Conservation (phyloP, 23 tunicate genomes). For the Phallusia fumigata region DNA sequence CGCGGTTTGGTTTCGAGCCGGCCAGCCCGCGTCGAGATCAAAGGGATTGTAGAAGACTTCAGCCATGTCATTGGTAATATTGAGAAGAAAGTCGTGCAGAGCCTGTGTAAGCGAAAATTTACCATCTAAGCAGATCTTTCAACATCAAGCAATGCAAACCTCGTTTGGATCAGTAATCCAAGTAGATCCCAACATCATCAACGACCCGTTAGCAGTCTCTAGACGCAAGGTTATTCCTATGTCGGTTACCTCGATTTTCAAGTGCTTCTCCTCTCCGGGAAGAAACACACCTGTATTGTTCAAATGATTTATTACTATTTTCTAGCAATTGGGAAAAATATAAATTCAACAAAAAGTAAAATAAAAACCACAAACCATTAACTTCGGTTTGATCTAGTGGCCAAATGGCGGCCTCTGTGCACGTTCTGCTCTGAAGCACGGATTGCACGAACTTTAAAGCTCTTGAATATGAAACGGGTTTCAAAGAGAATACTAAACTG, state of each 20-base stretch:
- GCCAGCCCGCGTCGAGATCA: slow-evolving; percentile 5
- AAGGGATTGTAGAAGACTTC: slow-evolving; percentile 20
- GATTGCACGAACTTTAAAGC: slow-evolving; percentile 8
- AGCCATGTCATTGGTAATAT: slow-evolving; percentile 13
- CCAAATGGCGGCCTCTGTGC: slow-evolving; percentile 20
- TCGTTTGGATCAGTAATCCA: slow-evolving; percentile 23
- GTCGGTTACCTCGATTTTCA: slow-evolving; percentile 9
- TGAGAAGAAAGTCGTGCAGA: slow-evolving; percentile 9
- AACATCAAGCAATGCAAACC: not conserved
- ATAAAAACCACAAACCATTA: not conserved
- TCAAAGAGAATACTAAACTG: not conserved
- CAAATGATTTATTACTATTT: no score
- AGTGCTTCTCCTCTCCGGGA: slow-evolving; percentile 25
- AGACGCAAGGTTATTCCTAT: slow-evolving; percentile 19
- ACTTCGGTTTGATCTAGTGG: not conserved
- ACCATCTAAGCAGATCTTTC: no score
- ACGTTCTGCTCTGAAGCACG: slow-evolving; percentile 17
- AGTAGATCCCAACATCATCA: slow-evolving; percentile 16
- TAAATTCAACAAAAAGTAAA: not conserved
- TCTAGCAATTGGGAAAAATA: no score
- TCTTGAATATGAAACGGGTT: not conserved
- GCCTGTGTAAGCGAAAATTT: no score
- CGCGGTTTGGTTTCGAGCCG: not conserved
- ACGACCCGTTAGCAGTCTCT: slow-evolving; percentile 14
- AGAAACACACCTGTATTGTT: slow-evolving; percentile 8